Base-by-base conservation (phyloP, 2,888 invertebrate genomes). In the Halictus ligatus region DNA sequence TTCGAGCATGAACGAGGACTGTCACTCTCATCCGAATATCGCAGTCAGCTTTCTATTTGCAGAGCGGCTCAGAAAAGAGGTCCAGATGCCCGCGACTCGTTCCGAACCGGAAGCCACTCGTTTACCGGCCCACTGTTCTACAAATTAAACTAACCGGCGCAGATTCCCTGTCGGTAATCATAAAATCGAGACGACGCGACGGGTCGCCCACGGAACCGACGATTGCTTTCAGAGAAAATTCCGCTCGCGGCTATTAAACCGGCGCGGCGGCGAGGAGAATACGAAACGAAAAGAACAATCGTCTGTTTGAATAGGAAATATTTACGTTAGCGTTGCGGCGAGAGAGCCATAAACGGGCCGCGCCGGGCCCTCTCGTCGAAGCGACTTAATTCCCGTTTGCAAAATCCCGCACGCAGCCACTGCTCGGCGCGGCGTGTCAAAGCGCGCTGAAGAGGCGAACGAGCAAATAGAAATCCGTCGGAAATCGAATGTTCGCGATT, bases 401-500 rank as follows among this genome's bases (percentile, higher is more conserved):
- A 40, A 75, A 85, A 85, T 58, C 78, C 83, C 6, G 35, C 67
- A 10, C 25, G n/a, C 48, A 3, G 40, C 40, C 10, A n/a, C 74
- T 77, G 80, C 60, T 67, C 77, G 69, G 83, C 89, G 84, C 77
- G 69, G 83, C 89, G 84, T 79, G 89, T 86, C 89, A 87, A 85
- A 81, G 80, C 80, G 73, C 60, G 25, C 60, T 72, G 40, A 48
- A 29, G 67, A 18, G 75, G 75, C 64, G 83, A 73, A 74, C 84
- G 86, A 78, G 83, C 79, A 84, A 89, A 88, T 86, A 89, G 89
- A 89, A 88, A 89, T 86, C 89, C 87, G 85, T 85, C 87, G 89
- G 87, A 87, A 89, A 87, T 84, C 85, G 84, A 89, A 89, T 88
- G 88, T 88, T 82, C 88, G 76, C 88, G 78, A 88, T 86, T 83